These are phyloP conservation scores for Sminthopsis crassicaudata DNA, from an alignment of 2,113 vertebrate genomes.

Conservation along the genomic window DNA sequence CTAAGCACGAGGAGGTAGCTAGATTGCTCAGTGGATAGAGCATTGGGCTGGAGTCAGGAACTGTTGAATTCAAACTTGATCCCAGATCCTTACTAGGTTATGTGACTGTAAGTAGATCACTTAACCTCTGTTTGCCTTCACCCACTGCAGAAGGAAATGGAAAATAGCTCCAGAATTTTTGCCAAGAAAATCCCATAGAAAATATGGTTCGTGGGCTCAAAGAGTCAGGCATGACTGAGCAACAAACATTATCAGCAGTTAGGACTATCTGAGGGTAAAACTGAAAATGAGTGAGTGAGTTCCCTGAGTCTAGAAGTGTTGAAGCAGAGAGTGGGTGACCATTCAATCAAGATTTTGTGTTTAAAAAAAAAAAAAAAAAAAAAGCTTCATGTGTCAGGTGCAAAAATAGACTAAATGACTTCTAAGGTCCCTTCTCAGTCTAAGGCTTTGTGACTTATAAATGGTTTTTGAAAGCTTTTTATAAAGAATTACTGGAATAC, in stretches of 20 bases:
- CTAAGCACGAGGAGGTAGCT: not conserved
- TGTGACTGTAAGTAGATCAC: not conserved
- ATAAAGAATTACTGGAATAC: not conserved
- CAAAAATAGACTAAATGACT: not conserved
- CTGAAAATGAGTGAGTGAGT: not conserved
- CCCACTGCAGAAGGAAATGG: not conserved
- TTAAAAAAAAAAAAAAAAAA: not conserved
- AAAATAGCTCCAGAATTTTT: not conserved
- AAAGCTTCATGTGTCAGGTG: not conserved
- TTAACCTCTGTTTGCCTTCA: not conserved
- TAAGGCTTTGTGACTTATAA: not conserved
- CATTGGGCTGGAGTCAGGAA: not conserved
- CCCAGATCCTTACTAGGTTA: not conserved
- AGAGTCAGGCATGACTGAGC: not conserved
- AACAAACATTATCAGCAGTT: not conserved
- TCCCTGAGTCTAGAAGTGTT: not conserved
- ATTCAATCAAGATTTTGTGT: not conserved
- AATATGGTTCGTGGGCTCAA: not conserved
- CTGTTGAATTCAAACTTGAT: not conserved
- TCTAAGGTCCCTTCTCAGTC: not conserved
- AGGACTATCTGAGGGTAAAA: not conserved
- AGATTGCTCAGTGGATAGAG: not conserved
- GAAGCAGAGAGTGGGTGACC: not conserved
- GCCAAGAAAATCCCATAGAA: not conserved
- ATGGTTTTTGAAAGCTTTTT: not conserved